Evolutionary conservation across 2,113 vertebrate species (phyloP).

Genomic region (Globicephala melas): DNA sequence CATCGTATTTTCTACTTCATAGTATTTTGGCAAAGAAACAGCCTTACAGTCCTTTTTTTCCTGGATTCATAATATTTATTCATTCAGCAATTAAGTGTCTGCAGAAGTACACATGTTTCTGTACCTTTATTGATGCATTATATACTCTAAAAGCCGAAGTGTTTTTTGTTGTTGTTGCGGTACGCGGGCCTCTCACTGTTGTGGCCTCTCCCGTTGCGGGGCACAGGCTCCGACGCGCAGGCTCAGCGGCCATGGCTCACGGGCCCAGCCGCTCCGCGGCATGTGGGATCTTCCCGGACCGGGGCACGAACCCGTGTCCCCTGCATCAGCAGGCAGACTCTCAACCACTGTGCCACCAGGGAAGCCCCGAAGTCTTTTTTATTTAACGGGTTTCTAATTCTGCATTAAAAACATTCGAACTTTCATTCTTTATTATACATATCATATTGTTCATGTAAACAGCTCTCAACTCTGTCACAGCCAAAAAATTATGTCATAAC

Average conservation of each 20-base stretch:
- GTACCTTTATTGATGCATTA: background rate
- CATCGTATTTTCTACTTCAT: background rate
- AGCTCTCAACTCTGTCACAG: background rate
- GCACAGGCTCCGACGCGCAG: too few relatives aligned
- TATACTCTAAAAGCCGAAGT: background rate
- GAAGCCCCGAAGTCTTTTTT: background rate
- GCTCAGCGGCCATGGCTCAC: too few relatives aligned
- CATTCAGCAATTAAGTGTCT: background rate
- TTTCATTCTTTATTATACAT: background rate
- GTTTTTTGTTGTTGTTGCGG: too few relatives aligned
- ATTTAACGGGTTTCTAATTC: constrained; percentile 1
- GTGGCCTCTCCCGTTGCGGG: too few relatives aligned
- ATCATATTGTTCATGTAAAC: background rate
- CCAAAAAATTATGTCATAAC: background rate
- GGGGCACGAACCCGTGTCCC: too few relatives aligned
- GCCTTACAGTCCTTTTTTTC: constrained; percentile 14
- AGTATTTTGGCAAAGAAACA: background rate
- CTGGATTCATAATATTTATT: background rate
- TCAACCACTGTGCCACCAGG: too few relatives aligned
- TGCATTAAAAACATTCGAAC: background rate
- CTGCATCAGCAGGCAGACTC: too few relatives aligned
- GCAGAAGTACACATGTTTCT: background rate
- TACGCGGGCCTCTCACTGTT: too few relatives aligned
- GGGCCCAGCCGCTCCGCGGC: too few relatives aligned
- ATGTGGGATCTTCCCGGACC: too few relatives aligned